Conservation (phyloP, 2,797 vertebrate genomes). For the Typhlichthys subterraneus region DNA sequence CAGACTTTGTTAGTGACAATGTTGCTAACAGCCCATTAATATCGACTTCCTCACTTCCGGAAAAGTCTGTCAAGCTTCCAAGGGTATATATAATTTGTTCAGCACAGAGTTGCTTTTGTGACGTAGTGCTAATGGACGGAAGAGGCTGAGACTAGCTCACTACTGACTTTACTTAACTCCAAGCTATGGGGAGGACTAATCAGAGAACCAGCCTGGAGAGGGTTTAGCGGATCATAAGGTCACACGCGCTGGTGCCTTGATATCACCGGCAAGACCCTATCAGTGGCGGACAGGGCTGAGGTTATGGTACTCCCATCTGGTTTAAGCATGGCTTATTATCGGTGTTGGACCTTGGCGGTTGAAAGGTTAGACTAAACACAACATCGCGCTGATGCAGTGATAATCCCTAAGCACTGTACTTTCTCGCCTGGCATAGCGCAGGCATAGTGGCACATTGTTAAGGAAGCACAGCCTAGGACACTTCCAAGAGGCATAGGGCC, state of each 20-base stretch:
- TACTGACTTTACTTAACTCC: no score
- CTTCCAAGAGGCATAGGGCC: constrained; percentile 13
- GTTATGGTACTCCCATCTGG: constrained; percentile 62
- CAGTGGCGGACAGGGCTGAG: constrained; percentile 54
- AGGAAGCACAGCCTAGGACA: not conserved
- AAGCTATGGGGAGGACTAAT: constrained; percentile 21
- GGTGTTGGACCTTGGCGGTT: constrained; percentile 50
- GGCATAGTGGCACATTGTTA: no score
- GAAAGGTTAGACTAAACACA: constrained; percentile 64
- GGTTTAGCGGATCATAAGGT: constrained; percentile 59
- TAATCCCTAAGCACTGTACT: constrained; percentile 1
- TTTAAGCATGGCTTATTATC: constrained; percentile 61
- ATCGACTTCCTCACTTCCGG: no score
- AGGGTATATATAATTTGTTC: no score
- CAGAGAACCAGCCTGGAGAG: constrained; percentile 21
- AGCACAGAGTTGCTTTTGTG: no score
- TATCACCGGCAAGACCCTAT: constrained; percentile 66
- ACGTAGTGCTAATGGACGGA: no score
- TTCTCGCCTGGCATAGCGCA: not conserved
- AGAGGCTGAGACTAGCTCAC: no score
- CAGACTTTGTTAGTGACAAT: no score
- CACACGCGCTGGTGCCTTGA: constrained; percentile 67
- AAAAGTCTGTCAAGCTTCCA: no score
- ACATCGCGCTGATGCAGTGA: not conserved
- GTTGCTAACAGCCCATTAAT: no score